Evolutionary conservation across 2,888 invertebrate genomes (phyloP).

Genomic region (Trimorus sp.): DNA sequence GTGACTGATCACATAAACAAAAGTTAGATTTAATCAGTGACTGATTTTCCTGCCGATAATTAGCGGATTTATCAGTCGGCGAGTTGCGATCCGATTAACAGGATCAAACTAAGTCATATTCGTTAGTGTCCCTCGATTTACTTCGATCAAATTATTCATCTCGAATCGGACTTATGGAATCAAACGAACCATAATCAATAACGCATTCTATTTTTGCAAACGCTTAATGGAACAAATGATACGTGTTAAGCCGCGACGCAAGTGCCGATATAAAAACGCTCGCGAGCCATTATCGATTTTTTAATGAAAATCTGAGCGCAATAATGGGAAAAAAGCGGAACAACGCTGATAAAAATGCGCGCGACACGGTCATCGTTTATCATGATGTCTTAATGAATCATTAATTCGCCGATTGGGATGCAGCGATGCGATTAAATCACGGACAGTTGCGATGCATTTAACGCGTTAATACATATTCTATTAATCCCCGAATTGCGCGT

Average conservation of each 20-base stretch:
- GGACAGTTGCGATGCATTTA: slow-evolving; percentile 20
- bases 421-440: slow-evolving; percentile 1
- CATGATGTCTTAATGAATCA: slow-evolving; percentile 9
- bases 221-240: too few species aligned
- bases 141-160: background rate
- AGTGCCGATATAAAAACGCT: too few species aligned
- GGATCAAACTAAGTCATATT: slow-evolving; percentile 8
- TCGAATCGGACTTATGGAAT: background rate
- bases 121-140: background rate
- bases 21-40: slow-evolving; percentile 14
- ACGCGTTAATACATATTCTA: slow-evolving; percentile 13
- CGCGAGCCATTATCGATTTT: background rate
- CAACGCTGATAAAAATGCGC: background rate
- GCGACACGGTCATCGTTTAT: slow-evolving; percentile 7
- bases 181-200: background rate
- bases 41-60: slow-evolving; percentile 4
- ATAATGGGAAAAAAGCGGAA: too few species aligned
- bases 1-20: slow-evolving; percentile 28
- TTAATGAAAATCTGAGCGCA: background rate
- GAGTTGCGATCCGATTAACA: background rate
- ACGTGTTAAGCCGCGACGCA: too few species aligned
- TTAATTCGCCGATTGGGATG: slow-evolving; percentile 7
- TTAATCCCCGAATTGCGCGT: slow-evolving; percentile 5
- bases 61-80: slow-evolving; percentile 1
- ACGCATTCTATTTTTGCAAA: too few species aligned